Percentiles rank a stretch among this genome's conserved stretches.
Evolutionary conservation across 2,113 vertebrate species (phyloP).

Genomic region (Sylvilagus bachmani): DNA sequence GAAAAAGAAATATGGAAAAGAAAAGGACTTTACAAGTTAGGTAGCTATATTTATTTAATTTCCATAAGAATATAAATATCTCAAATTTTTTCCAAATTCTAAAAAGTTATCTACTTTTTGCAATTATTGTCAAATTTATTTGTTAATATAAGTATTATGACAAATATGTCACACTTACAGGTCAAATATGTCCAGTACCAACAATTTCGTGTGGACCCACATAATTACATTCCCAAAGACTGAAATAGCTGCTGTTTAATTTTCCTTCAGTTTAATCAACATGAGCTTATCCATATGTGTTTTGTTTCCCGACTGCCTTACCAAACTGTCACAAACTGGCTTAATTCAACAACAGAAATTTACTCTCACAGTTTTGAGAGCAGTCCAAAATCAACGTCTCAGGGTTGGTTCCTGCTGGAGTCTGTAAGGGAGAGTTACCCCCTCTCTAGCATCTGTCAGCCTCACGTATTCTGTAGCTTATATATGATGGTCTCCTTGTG

Average conservation of each 20-base stretch:
- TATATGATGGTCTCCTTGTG: background rate
- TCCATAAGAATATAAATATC: background rate
- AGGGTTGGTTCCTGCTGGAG: background rate
- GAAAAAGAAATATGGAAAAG: slow-evolving; percentile 74
- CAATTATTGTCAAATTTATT: background rate
- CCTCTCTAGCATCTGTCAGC: background rate
- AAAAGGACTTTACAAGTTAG: background rate
- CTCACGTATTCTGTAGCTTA: background rate
- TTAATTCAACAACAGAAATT: background rate
- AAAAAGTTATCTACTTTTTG: background rate
- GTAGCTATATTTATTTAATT: slow-evolving; percentile 23
- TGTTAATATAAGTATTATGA: background rate
- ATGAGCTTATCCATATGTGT: background rate
- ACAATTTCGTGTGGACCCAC: background rate
- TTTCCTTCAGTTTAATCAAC: background rate
- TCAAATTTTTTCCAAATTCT: background rate
- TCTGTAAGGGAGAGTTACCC: background rate
- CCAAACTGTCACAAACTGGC: background rate
- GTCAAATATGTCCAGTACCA: background rate
- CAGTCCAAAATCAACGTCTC: background rate
- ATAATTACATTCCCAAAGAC: background rate
- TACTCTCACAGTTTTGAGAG: background rate
- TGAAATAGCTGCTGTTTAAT: background rate
- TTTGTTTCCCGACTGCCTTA: background rate
- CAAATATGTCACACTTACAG: background rate